Conservation (phyloP, 2,888 invertebrate genomes). For the Oxyteleia sp. region DNA sequence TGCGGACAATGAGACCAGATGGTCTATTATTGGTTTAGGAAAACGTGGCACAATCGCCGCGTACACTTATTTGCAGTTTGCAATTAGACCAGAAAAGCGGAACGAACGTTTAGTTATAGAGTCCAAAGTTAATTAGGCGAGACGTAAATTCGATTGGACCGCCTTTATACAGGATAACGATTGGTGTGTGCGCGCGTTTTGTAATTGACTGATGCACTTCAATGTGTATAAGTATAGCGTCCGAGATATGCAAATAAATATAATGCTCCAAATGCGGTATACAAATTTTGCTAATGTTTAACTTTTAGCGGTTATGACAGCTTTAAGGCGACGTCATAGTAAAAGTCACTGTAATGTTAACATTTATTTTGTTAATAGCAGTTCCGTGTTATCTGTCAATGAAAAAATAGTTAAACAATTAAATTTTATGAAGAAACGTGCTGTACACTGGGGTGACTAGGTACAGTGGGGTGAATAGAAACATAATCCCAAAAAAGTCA, state of each 20-base stretch:
- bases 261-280: constrained; percentile 6
- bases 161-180: neutral
- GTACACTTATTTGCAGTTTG: constrained; percentile 10
- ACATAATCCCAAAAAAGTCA: too few species aligned
- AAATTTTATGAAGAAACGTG: too few species aligned
- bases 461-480: too few species aligned
- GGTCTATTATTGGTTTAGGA: constrained; percentile 3
- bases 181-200: neutral
- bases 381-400: too few species aligned
- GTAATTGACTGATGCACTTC: constrained; percentile 5
- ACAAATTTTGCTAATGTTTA: constrained; percentile 1
- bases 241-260: constrained; percentile 19
- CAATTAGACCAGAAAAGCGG: constrained; percentile 11
- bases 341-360: too few species aligned
- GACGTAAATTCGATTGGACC: neutral
- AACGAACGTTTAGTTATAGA: neutral
- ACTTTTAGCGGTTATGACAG: neutral
- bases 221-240: constrained; percentile 5
- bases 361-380: too few species aligned
- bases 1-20: neutral
- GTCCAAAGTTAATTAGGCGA: constrained; percentile 15
- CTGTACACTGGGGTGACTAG: too few species aligned
- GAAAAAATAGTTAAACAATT: too few species aligned
- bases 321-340: too few species aligned
- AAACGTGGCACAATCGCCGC: constrained; percentile 1